These are phyloP conservation scores for Sprattus sprattus DNA, from an alignment of 2,113 vertebrate genomes.

Conservation along the genomic window DNA sequence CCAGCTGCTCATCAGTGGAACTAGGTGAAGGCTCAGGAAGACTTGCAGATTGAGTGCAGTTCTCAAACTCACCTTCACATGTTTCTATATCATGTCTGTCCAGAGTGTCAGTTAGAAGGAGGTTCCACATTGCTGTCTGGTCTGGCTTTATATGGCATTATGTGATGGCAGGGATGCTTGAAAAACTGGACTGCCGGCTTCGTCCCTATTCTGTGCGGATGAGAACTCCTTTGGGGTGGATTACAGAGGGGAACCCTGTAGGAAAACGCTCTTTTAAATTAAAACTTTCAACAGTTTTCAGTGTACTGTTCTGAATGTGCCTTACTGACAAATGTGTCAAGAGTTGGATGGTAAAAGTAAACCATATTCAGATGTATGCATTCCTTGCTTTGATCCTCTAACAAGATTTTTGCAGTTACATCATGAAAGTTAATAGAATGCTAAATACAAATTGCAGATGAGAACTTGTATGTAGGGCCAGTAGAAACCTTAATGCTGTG, in stretches of 20 bases:
- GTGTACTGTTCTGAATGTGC: not conserved
- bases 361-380: too few species aligned
- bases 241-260: not conserved
- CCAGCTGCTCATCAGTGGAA: not conserved
- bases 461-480: too few species aligned
- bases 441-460: too few species aligned
- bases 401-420: too few species aligned
- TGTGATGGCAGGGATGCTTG: not conserved
- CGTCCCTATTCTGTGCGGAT: not conserved
- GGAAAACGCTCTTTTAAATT: not conserved
- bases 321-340: too few species aligned
- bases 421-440: too few species aligned
- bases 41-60: not conserved
- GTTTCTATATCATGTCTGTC: not conserved
- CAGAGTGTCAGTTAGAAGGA: not conserved
- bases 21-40: not conserved
- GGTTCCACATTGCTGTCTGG: not conserved
- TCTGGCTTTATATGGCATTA: not conserved
- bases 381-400: too few species aligned
- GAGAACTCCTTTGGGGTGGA: not conserved
- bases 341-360: too few species aligned
- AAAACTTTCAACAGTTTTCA: not conserved
- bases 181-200: not conserved
- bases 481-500: too few species aligned
- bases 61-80: not conserved